Evolutionary conservation across 2,888 invertebrate species (phyloP).

Genomic region (Sesia apiformis): DNA sequence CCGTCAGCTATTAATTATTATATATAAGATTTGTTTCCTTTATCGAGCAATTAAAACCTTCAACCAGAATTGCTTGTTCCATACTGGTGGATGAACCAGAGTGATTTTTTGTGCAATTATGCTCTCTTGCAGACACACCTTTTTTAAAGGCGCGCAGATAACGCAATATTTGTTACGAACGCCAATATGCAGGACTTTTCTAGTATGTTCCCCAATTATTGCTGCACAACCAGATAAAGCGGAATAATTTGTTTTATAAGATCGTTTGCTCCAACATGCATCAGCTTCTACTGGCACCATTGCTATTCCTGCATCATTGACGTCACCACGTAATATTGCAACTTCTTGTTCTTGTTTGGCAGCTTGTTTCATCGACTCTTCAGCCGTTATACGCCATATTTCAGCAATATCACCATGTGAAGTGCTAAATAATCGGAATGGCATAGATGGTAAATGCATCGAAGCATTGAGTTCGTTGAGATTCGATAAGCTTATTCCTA

Average conservation of each 20-base stretch:
- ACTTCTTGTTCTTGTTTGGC: constrained; percentile 6
- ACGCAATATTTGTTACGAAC: constrained; percentile 13
- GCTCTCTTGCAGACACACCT: constrained; percentile 2
- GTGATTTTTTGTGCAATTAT: constrained; percentile 12
- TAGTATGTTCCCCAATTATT: constrained; percentile 11
- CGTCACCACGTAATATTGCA: neutral
- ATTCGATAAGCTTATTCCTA: neutral
- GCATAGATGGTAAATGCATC: constrained; percentile 8
- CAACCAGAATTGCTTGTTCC: constrained; percentile 10
- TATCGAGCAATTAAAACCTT: constrained; percentile 12
- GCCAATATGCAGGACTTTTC: constrained; percentile 11
- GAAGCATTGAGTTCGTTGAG: constrained; percentile 6
- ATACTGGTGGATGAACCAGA: constrained; percentile 10
- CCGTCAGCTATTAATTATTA: constrained; percentile 10
- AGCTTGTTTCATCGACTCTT: constrained; percentile 8
- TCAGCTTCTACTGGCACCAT: constrained; percentile 7
- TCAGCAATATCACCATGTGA: constrained; percentile 3
- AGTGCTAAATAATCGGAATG: constrained; percentile 4
- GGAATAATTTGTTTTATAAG: constrained; percentile 12
- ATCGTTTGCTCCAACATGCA: constrained; percentile 10
- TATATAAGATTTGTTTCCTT: constrained; percentile 8
- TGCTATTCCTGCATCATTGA: constrained; percentile 1
- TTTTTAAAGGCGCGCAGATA: constrained; percentile 7
- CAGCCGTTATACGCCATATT: constrained; percentile 5
- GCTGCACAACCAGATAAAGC: constrained; percentile 12